phyloP scores from a whole-genome alignment of 2,113 vertebrate genomes.

The Potamarius usumacintae region DNA sequence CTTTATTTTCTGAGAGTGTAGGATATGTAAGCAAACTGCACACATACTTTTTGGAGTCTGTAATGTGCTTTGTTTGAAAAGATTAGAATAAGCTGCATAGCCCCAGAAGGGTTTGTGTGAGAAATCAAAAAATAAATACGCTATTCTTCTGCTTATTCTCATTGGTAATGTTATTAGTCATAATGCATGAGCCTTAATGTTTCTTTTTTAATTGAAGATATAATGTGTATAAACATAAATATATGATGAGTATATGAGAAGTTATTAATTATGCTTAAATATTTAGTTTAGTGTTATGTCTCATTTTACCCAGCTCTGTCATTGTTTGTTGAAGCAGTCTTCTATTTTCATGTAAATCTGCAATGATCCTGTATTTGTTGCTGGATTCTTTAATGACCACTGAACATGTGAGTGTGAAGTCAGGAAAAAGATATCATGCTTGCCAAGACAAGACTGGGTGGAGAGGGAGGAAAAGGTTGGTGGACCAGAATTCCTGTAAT shows the following conservation, averaged over 20 bases:
- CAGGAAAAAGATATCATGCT: slow-evolving; percentile 43
- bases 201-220: background rate
- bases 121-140: background rate
- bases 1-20: no score
- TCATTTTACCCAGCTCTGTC: background rate
- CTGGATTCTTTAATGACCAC: slow-evolving; percentile 3
- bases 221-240: background rate
- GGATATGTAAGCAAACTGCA: background rate
- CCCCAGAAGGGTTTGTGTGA: background rate
- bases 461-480: slow-evolving; percentile 63
- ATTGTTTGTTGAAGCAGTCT: background rate
- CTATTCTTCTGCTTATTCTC: background rate
- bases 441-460: slow-evolving; percentile 50
- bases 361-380: background rate
- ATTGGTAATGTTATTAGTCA: background rate
- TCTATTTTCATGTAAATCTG: background rate
- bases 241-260: background rate
- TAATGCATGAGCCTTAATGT: background rate
- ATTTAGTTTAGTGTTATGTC: background rate
- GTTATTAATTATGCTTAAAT: background rate
- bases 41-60: background rate
- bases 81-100: slow-evolving; percentile 15
- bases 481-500: slow-evolving; percentile 69
- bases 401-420: slow-evolving; percentile 26
- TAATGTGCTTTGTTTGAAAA: slow-evolving; percentile 7